Evolutionary conservation across 2,888 invertebrate species (phyloP).

Genomic region (Drosophila affinis): DNA sequence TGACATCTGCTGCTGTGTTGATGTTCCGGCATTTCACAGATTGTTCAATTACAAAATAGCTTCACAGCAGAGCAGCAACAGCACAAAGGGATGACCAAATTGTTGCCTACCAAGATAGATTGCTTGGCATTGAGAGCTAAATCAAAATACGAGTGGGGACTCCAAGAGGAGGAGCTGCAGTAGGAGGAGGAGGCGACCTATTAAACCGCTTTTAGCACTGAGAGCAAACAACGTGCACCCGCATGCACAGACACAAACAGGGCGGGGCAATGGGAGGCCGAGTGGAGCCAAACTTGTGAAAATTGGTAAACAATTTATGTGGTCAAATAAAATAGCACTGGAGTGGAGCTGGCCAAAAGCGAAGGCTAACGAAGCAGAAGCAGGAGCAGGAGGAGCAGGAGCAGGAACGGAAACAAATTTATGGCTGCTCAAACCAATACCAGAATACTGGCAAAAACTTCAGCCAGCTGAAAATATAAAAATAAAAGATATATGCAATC

Average conservation of each 20-base stretch:
- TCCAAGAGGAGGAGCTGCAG: background rate
- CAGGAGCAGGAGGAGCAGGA: constrained; percentile 10
- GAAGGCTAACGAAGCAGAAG: constrained; percentile 25
- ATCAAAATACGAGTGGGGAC: constrained; percentile 52
- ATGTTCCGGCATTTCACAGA: constrained; percentile 27
- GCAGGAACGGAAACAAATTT: constrained; percentile 67
- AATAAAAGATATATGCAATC: constrained; percentile 8
- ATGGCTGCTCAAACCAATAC: constrained; percentile 52
- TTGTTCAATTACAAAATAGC: constrained; percentile 33
- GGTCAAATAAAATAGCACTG: constrained; percentile 72
- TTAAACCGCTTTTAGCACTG: constrained; percentile 64
- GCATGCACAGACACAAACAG: constrained; percentile 8
- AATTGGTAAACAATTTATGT: constrained; percentile 79
- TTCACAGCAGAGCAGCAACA: background rate
- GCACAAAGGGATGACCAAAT: constrained; percentile 12
- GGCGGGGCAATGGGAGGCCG: constrained; percentile 6
- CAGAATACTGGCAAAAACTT: constrained; percentile 28
- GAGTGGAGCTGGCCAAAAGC: constrained; percentile 29
- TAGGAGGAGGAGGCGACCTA: constrained; percentile 28
- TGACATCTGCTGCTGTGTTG: constrained; percentile 38
- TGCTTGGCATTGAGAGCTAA: constrained; percentile 42
- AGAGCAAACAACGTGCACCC: constrained; percentile 39
- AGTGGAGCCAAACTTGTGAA: constrained; percentile 61
- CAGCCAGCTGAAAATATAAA: constrained; percentile 6
- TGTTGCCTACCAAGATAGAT: constrained; percentile 33